Evolutionary conservation across 2,113 vertebrate species (phyloP), one percentile per base, ranked within the genome.

Genomic region (Eleginops maclovinus): DNA sequence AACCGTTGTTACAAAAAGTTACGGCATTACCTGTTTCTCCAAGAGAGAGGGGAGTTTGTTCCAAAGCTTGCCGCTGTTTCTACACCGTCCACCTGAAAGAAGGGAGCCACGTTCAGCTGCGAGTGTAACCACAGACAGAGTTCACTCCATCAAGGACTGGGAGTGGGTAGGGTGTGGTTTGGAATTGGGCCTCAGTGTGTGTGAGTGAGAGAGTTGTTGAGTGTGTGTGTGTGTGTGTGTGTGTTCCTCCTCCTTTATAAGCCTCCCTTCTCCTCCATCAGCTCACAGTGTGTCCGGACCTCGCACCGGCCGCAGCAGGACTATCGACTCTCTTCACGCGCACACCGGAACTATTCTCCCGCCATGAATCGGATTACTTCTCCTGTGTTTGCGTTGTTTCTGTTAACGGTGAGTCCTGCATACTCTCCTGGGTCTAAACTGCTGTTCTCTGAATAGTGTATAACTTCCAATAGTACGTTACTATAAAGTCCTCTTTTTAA

Each of bases 291-390:
- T 14, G 14, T 41, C 24, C 41, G 64, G 40, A 44, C 19, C 59
- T 61, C 64, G 19, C 19, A 19, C 12, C 17, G 17, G 56, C 21
- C 0, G 24, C 50, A 75, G 7, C 1, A 3, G 73, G 47, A 63
- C 31, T 43, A 51, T 11, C 3, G 3, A 0, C 21, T 76, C 24
- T 56, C 14, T 36, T 58, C 26, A 31, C 10, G 22, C 44, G 36
- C 26, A 69, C n/a, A 1, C 66, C 0, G 1, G 54, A 65, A 70
- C 16, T 56, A 51, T 66, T 72, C 12, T 75, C 1, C 19, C 5
- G 59, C 54, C 64, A 85, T 85, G 83, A 6, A 15, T 61, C n/a
- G 7, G 59, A n/a, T 44, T 50, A 71, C 54, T 71, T 60, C 13
- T 3, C 28, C 74, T 0, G 7, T 58, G n/a, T 60, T 56, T 44